These are phyloP conservation scores for Corella eumyota DNA, from an alignment of 23 tunicate genomes.

Conservation along the genomic window DNA sequence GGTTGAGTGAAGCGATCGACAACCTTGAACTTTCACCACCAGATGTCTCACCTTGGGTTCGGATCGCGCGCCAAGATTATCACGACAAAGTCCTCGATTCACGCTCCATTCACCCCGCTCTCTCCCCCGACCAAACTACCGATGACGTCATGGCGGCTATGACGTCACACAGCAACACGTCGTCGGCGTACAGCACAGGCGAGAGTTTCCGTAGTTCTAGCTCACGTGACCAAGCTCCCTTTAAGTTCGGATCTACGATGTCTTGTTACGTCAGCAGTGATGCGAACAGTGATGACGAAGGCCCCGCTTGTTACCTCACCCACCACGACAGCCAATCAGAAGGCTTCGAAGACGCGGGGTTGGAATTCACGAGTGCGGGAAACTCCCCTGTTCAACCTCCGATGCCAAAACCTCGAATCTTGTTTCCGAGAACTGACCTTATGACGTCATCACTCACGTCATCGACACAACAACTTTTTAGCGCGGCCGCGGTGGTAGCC, in stretches of 20 bases:
- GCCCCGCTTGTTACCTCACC: conserved; percentile 57
- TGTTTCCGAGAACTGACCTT: conserved; percentile 21
- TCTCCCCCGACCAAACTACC: neutral
- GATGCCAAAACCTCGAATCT: conserved; percentile 20
- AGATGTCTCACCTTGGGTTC: conserved; percentile 54
- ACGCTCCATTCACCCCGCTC: conserved; percentile 25
- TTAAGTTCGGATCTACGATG: conserved; percentile 7
- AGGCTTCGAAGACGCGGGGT: conserved; percentile 54
- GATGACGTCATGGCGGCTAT: neutral
- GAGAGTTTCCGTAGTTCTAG: conserved; percentile 57
- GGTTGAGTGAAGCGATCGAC: conserved; percentile 18
- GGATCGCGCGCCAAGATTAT: conserved; percentile 55
- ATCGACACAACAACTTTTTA: conserved; percentile 34
- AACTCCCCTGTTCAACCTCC: neutral
- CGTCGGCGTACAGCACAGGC: conserved; percentile 67
- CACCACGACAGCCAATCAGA: conserved; percentile 57
- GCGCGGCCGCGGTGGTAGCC: conserved; percentile 42
- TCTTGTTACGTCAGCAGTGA: conserved; percentile 38
- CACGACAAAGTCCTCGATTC: conserved; percentile 40
- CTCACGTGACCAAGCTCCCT: conserved; percentile 21
- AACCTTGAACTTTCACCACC: conserved; percentile 3
- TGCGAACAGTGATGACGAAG: conserved; percentile 63
- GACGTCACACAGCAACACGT: conserved; percentile 23
- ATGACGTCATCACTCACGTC: conserved; percentile 28
- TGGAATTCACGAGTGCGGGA: conserved; percentile 26